A percentile compares a stretch with the other conserved stretches of the same genome.
Evolutionary conservation across 2,113 vertebrate genomes (phyloP).

Genomic region (Corydoras sp.): DNA sequence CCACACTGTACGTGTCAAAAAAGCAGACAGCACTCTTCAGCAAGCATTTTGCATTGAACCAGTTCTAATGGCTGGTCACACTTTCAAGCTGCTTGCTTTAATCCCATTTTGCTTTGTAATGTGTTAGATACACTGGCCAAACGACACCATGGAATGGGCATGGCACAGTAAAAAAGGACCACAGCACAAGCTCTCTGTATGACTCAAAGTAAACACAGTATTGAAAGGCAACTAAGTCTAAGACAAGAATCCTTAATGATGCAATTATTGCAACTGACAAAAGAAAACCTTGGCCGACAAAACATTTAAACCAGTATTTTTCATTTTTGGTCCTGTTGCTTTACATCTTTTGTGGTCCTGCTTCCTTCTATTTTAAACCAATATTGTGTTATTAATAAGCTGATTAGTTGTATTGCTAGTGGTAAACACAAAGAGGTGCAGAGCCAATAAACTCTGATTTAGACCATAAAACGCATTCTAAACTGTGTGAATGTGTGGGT

Average conservation of each 20-base stretch:
- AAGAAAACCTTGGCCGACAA: no score
- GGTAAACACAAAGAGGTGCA: no score
- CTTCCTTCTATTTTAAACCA: no score
- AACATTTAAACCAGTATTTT: no score
- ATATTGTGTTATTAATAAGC: no score
- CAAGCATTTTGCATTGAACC: constrained; percentile 35
- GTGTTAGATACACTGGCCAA: constrained; percentile 30
- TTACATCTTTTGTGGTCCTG: no score
- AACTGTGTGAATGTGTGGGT: not conserved
- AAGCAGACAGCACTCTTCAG: not conserved
- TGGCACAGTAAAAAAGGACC: not conserved
- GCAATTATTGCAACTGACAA: constrained; percentile 1
- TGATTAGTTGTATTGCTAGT: no score
- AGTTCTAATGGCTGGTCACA: constrained; percentile 35
- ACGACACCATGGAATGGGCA: constrained; percentile 1
- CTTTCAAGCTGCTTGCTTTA: constrained; percentile 30
- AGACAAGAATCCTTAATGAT: constrained; percentile 27
- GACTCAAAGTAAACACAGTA: no score
- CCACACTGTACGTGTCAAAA: not conserved
- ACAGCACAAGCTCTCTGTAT: no score
- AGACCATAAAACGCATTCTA: not conserved
- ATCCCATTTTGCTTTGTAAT: constrained; percentile 39
- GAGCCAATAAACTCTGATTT: no score
- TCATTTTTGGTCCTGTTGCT: no score
- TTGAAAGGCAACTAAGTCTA: not conserved